A percentile compares a stretch with the other conserved stretches of the same genome.
Conservation (phyloP, 2,113 vertebrate species). For the Nanorana parkeri region DNA sequence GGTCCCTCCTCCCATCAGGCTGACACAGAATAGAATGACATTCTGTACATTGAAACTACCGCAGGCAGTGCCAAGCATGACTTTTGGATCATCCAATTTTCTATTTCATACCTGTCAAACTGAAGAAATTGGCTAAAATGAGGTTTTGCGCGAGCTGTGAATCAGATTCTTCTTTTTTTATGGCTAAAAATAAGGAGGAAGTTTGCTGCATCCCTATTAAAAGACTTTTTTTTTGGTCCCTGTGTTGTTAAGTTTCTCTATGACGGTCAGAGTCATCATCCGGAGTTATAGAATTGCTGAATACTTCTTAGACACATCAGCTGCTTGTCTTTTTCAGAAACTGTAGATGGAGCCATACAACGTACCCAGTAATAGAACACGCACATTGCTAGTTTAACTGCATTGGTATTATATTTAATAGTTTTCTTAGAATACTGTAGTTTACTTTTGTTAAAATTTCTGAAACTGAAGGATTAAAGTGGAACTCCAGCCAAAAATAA, state of each 20-base stretch:
- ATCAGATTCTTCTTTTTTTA: not conserved
- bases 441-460: too few species aligned
- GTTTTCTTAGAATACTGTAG: too few species aligned
- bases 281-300: not conserved
- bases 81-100: not conserved
- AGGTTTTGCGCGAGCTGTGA: not conserved
- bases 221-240: not conserved
- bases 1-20: not conserved
- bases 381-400: not conserved
- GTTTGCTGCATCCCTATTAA: not conserved
- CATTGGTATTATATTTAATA: too few species aligned
- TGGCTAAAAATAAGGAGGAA: slow-evolving; percentile 11
- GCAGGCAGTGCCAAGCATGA: not conserved
- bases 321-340: not conserved
- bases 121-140: slow-evolving; percentile 36
- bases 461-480: too few species aligned
- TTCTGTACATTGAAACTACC: slow-evolving; percentile 6
- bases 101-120: slow-evolving; percentile 30
- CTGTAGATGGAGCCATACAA: not conserved
- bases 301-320: not conserved
- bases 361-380: not conserved
- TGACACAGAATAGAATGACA: not conserved
- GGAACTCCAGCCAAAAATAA: too few species aligned
- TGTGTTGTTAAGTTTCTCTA: not conserved
- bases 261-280: not conserved